phyloP scores from a whole-genome alignment of 1,140 invertebrate genomes.

The Colletes gigas region DNA sequence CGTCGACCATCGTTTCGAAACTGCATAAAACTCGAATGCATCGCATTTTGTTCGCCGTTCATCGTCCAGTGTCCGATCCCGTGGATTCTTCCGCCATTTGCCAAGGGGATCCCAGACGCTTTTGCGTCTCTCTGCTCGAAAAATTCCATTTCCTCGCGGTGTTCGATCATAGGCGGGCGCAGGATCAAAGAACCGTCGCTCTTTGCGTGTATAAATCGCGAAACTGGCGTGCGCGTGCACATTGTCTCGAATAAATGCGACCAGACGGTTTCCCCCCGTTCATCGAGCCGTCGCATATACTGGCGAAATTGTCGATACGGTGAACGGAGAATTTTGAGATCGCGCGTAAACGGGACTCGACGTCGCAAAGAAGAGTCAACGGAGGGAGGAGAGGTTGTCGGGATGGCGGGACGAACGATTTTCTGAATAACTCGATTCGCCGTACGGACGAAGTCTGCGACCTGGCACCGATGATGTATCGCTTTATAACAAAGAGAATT shows the following conservation, averaged over 20 bases:
- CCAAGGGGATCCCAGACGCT: background rate
- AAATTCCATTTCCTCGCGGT: background rate
- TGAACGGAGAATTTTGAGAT: background rate
- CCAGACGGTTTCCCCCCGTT: background rate
- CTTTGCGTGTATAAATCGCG: background rate
- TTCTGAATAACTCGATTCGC: constrained; percentile 59
- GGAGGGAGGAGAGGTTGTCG: background rate
- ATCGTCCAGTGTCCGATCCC: background rate
- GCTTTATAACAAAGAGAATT: constrained; percentile 67
- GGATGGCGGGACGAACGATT: constrained; percentile 35
- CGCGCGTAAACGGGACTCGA: background rate
- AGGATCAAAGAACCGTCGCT: background rate
- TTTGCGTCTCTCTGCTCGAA: background rate
- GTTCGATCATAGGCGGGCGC: background rate
- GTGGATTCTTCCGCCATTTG: background rate
- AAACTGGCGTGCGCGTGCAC: background rate
- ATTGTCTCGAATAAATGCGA: constrained; percentile 5
- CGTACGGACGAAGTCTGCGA: constrained; percentile 21
- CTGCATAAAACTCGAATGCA: too few species aligned
- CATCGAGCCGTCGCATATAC: background rate
- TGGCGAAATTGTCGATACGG: background rate
- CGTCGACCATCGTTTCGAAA: too few species aligned
- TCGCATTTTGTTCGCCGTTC: too few species aligned
- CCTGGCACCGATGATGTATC: constrained; percentile 59
- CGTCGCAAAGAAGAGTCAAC: background rate